These are phyloP conservation scores for Aurelia aurita complex sp. Pacific DNA, from an alignment of 30 jellyfish, hydroid and myxozoan genomes.

Conservation along the genomic window DNA sequence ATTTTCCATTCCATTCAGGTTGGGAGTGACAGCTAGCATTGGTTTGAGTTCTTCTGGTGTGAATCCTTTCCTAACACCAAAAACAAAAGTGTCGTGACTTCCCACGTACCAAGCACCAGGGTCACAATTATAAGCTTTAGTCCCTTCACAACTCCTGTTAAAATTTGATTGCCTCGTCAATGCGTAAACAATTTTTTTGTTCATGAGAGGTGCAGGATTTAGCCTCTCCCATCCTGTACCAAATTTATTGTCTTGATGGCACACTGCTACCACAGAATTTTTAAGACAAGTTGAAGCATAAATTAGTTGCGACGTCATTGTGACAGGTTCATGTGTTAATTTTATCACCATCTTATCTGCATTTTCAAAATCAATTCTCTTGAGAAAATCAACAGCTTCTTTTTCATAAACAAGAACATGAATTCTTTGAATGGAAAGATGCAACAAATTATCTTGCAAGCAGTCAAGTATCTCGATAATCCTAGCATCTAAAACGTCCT, in stretches of 20 bases:
- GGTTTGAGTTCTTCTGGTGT: neutral
- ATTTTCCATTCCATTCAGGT: slow-evolving; percentile 45
- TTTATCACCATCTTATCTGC: neutral
- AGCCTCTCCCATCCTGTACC: slow-evolving; percentile 60
- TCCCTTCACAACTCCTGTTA: slow-evolving; percentile 18
- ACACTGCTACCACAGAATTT: slow-evolving; percentile 1
- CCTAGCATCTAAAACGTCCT: slow-evolving; percentile 16
- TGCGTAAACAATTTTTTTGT: neutral
- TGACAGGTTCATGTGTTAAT: neutral
- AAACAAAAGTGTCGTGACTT: slow-evolving; percentile 51
- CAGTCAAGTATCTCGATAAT: slow-evolving; percentile 4
- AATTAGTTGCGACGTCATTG: neutral
- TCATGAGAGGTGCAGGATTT: neutral
- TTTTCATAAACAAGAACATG: slow-evolving; percentile 14
- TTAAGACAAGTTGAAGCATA: slow-evolving; percentile 29
- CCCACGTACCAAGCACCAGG: slow-evolving; percentile 37
- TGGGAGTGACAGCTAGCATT: slow-evolving; percentile 24
- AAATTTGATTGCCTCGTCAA: slow-evolving; percentile 16
- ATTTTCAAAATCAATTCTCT: too few relatives aligned
- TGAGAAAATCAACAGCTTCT: neutral
- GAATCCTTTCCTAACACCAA: neutral
- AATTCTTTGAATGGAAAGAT: neutral
- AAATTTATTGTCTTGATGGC: slow-evolving; percentile 43
- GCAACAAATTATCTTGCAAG: slow-evolving; percentile 21
- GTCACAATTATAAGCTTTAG: slow-evolving; percentile 24